Evolutionary conservation across 1,140 invertebrate genomes (phyloP).

Genomic region (Cheumatopsyche charites): DNA sequence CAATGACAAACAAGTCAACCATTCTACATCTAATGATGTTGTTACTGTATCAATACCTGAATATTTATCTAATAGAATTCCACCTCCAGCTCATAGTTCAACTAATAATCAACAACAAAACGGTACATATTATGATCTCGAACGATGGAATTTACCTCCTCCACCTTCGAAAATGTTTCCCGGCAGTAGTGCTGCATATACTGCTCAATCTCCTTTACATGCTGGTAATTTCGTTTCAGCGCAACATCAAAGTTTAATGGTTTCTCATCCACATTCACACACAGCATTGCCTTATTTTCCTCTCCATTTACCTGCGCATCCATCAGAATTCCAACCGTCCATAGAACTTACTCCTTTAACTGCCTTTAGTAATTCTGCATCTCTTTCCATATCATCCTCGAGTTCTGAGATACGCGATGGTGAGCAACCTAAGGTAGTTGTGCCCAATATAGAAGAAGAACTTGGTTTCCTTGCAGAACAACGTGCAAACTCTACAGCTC

Average conservation of each 20-base stretch:
- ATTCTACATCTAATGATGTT: slow-evolving; percentile 61
- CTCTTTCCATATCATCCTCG: slow-evolving; percentile 55
- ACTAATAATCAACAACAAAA: slow-evolving; percentile 68
- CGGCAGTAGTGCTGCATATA: slow-evolving; percentile 59
- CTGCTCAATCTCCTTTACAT: slow-evolving; percentile 63
- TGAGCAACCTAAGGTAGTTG: slow-evolving; percentile 79
- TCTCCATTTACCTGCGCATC: slow-evolving; percentile 69
- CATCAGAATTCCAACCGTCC: slow-evolving; percentile 67
- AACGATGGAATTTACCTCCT: slow-evolving; percentile 73
- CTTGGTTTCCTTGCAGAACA: slow-evolving; percentile 75
- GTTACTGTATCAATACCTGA: slow-evolving; percentile 62
- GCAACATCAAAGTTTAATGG: slow-evolving; percentile 69
- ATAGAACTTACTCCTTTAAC: slow-evolving; percentile 69
- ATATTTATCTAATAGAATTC: slow-evolving; percentile 66
- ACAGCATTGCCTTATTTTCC: slow-evolving; percentile 71
- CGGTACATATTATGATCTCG: slow-evolving; percentile 74
- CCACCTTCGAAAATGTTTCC: slow-evolving; percentile 72
- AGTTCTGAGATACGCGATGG: slow-evolving; percentile 65
- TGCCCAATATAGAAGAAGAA: slow-evolving; percentile 85
- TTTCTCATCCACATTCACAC: slow-evolving; percentile 67
- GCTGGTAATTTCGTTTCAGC: slow-evolving; percentile 64
- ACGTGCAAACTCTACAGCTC: slow-evolving; percentile 60
- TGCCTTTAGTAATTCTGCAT: slow-evolving; percentile 64
- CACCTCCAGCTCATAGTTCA: slow-evolving; percentile 72
- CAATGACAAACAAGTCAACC: slow-evolving; percentile 57